Evolutionary conservation across 35 echinoderm and acorn worm species (phyloP), one percentile per base, ranked within the genome.

Genomic region (Stichopus chloronotus): DNA sequence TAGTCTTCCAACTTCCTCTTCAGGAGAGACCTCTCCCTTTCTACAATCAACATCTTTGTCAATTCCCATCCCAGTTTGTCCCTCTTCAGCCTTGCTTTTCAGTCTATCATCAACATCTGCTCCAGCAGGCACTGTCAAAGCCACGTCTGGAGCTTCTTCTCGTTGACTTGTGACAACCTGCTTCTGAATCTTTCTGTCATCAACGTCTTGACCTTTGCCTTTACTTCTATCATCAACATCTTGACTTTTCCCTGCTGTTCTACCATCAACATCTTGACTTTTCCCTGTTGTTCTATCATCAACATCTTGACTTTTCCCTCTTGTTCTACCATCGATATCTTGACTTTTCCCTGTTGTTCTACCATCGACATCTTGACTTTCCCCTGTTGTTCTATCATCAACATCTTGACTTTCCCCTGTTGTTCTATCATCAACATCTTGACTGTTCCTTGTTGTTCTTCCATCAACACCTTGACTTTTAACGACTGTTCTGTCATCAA

Each of bases 41-140:
- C 72, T 74, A 11, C 60, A n/a, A 61, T 58, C 68, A 53, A 90
- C 69, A 72, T 90, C 69, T 25, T 59, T 21, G 57, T 59, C 84
- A 7, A 17, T 87, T 87, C 16, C 57, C 19, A 23, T 88, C 30
- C 65, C 13, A 4, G 53, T 24, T 20, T 30, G 17, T 5, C 22
- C 86, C 20, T 88, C 86, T 86, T 23, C 55, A 7, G 8, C 17
- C 22, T 21, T 11, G 4, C 57, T 60, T 56, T 61, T 14, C 19
- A 65, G 13, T 57, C 58, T 59, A 14, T 60, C 56, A 65, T 74
- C 81, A 16, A 17, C 56, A 54, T 9, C 81, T 16, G 54, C 17
- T 14, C 9, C 53, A 84, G 43, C 16, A 12, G 72, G 16, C 72
- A 21, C 72, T 76, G 8, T 24, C 72, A 21, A 24, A 76, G 19